These are phyloP conservation scores for Cydia strobilella DNA, from an alignment of 1,140 invertebrate species.

Conservation along the genomic window DNA sequence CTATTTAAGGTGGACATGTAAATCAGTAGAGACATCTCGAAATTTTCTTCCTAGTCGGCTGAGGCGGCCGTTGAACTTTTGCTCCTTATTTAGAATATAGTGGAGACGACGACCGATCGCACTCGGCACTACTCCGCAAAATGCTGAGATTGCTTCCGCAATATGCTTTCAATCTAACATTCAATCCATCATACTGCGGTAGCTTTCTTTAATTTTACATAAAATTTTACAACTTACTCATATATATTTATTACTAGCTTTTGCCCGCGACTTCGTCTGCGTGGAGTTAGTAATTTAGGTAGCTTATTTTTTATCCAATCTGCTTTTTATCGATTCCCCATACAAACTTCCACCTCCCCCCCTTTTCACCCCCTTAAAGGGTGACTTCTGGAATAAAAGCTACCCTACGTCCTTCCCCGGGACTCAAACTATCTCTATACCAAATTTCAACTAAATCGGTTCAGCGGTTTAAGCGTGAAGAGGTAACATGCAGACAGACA, in stretches of 20 bases:
- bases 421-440: no score
- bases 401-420: no score
- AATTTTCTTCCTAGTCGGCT: constrained; percentile 59
- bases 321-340: no score
- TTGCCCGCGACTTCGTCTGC: no score
- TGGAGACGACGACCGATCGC: constrained; percentile 68
- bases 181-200: constrained; percentile 36
- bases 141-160: constrained; percentile 70
- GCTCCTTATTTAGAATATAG: constrained; percentile 79
- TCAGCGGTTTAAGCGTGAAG: no score
- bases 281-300: no score
- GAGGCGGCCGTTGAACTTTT: constrained; percentile 74
- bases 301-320: no score
- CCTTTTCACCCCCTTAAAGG: no score
- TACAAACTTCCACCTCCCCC: no score
- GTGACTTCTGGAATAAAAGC: no score
- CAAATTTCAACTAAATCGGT: no score
- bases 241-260: neutral
- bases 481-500: no score
- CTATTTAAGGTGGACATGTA: constrained; percentile 36
- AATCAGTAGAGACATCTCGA: constrained; percentile 50
- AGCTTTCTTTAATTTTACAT: constrained; percentile 5
- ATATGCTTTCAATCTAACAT: constrained; percentile 54
- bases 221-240: neutral
- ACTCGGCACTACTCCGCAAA: constrained; percentile 62